A percentile compares a stretch with the other conserved stretches of the same genome.
These are phyloP conservation scores for Hyppa rectilinea DNA, from an alignment of 2,888 invertebrate species.

Conservation along the genomic window DNA sequence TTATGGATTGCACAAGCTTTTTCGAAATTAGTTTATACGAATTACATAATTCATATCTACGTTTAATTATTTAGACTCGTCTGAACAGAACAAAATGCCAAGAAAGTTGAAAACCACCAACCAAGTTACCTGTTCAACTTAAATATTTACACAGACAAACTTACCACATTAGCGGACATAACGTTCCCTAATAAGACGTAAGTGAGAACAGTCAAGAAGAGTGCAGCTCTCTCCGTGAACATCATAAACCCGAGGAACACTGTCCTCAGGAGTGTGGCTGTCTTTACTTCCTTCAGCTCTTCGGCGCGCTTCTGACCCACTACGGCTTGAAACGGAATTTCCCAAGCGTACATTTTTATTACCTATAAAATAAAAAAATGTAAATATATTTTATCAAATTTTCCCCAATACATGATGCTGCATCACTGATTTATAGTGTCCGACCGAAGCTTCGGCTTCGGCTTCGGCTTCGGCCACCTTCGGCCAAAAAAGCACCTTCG, in stretches of 20 bases:
- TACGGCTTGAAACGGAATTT: constrained; percentile 95
- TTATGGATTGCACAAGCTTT: background rate
- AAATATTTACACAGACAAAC: constrained; percentile 61
- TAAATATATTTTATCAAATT: background rate
- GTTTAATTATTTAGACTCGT: background rate
- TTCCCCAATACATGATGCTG: background rate
- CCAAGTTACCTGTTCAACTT: no score
- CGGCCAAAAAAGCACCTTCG: no score
- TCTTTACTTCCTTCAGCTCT: constrained; percentile 89
- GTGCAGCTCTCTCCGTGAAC: constrained; percentile 95
- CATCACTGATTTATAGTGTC: no score
- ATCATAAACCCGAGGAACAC: constrained; percentile 94
- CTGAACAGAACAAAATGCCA: background rate
- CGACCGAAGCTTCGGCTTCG: no score
- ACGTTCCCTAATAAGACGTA: constrained; percentile 92
- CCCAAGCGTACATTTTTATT: constrained; percentile 99
- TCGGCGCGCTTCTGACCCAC: constrained; percentile 93
- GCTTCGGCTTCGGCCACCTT: no score
- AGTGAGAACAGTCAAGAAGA: constrained; percentile 94
- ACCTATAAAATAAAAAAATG: constrained; percentile 90
- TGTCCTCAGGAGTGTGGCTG: constrained; percentile 92
- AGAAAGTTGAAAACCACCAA: no score
- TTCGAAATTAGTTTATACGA: background rate
- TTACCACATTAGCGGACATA: constrained; percentile 93
- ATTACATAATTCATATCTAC: background rate